Percentiles rank a stretch among this genome's conserved stretches.
These are phyloP conservation scores for Apistogramma diplotaenia DNA, from an alignment of 2,113 vertebrate species.

Conservation along the genomic window DNA sequence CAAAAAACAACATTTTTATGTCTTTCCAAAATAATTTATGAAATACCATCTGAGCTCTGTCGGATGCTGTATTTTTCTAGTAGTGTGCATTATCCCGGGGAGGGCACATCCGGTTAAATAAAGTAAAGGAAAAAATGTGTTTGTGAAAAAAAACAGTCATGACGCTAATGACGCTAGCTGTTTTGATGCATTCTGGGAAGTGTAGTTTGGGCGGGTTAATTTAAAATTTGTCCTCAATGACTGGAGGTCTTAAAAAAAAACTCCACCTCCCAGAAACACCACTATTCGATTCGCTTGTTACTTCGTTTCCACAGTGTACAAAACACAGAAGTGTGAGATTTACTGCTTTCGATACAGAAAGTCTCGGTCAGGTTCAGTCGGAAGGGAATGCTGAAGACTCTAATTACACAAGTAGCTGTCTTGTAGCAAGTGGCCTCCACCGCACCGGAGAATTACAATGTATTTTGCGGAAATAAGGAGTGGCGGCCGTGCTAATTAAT, in stretches of 20 bases:
- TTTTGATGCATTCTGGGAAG: slow-evolving; percentile 53
- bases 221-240: fast-evolving
- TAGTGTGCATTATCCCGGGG: too few species aligned
- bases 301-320: slow-evolving; percentile 52
- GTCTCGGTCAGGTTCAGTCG: not conserved
- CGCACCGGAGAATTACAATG: not conserved
- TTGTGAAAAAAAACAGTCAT: not conserved
- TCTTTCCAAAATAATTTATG: too few species aligned
- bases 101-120: not conserved
- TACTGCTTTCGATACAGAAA: not conserved
- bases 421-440: not conserved
- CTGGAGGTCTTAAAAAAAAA: not conserved
- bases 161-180: slow-evolving; percentile 61
- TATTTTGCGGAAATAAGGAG: not conserved
- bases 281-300: slow-evolving; percentile 30
- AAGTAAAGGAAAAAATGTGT: not conserved
- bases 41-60: too few species aligned
- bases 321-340: slow-evolving; percentile 30
- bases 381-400: too few species aligned
- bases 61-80: too few species aligned
- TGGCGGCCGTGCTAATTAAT: not conserved
- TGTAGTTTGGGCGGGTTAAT: not conserved
- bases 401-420: not conserved
- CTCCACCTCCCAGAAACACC: slow-evolving; percentile 63
- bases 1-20: too few species aligned